A percentile compares a stretch with the other conserved stretches of the same genome.
Conservation (phyloP, 2,797 vertebrate species). For the Alexandromys oeconomus region DNA sequence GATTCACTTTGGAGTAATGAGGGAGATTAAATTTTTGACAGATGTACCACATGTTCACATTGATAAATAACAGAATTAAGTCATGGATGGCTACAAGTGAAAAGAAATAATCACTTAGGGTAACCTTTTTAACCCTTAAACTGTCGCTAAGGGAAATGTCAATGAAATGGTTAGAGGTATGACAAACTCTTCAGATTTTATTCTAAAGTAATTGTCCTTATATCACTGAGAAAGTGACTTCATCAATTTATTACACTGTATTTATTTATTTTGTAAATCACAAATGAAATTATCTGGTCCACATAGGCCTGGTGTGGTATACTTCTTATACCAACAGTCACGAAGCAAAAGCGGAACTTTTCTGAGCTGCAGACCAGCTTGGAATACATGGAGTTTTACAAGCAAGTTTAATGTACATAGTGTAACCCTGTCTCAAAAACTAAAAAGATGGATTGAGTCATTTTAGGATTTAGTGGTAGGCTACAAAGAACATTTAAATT, state of each 20-base stretch:
- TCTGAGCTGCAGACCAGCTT: not conserved
- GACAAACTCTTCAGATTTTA: constrained; percentile 1
- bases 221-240: not conserved
- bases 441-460: not conserved
- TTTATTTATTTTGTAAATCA: not conserved
- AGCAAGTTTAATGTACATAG: not conserved
- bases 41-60: not conserved
- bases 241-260: not conserved
- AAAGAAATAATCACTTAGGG: not conserved
- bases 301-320: rapidly evolving
- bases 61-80: constrained; percentile 57
- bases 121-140: not conserved
- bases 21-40: constrained; percentile 53
- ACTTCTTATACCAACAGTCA: not conserved
- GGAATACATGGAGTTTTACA: too few relatives aligned
- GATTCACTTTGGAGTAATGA: constrained; percentile 67
- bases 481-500: constrained; percentile 20
- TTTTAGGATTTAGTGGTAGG: not conserved
- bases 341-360: not conserved
- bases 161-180: not conserved
- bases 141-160: not conserved
- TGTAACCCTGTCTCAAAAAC: not conserved
- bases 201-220: constrained; percentile 7
- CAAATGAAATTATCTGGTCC: not conserved
- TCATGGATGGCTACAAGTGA: constrained; percentile 35